Evolutionary conservation across 2,797 vertebrate species (phyloP).

Genomic region (Gila robusta): DNA sequence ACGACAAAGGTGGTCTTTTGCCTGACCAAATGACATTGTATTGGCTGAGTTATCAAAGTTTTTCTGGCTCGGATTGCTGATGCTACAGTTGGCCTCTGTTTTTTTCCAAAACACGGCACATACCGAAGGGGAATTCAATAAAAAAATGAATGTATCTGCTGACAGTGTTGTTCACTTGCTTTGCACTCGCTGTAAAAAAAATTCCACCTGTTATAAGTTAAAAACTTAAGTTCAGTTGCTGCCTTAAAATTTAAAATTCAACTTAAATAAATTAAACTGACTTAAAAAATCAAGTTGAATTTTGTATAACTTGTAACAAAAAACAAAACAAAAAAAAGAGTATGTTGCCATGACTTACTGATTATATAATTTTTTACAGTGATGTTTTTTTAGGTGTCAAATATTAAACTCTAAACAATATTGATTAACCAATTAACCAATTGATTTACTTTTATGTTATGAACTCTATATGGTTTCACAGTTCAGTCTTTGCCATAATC

Average conservation of each 20-base stretch:
- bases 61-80: background rate
- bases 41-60: slow-evolving; percentile 32
- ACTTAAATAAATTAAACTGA: background rate
- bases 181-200: background rate
- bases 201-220: background rate
- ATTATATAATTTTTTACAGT: background rate
- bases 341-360: background rate
- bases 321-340: no score
- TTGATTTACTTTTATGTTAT: background rate
- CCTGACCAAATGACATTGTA: slow-evolving; percentile 24
- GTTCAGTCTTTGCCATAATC: background rate
- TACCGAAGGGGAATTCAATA: background rate
- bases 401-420: background rate
- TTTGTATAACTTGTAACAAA: background rate
- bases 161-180: background rate
- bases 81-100: background rate
- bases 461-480: background rate
- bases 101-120: background rate
- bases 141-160: background rate
- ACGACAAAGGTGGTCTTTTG: slow-evolving; percentile 28
- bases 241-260: background rate
- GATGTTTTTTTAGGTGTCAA: background rate
- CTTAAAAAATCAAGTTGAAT: background rate
- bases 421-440: background rate
- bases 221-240: background rate